Evolutionary conservation across 2,888 invertebrate species (phyloP), one percentile per base, ranked within the genome.

Genomic region (Caenorhabditis imperialis): DNA sequence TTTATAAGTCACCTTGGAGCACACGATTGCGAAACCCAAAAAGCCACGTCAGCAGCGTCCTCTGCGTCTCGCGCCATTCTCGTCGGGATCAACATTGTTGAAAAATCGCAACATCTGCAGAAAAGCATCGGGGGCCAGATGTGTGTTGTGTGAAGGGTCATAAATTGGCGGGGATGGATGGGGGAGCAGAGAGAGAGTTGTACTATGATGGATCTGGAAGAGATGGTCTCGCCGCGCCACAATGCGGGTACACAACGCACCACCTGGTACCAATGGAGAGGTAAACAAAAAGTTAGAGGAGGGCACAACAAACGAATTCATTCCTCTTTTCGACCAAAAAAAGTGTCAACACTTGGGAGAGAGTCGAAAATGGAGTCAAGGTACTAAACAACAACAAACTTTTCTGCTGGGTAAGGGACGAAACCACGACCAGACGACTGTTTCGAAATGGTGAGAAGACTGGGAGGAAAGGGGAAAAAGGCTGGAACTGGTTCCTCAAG

Each of bases 291-390:
- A 54, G 63, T 40, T 18, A 33, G 22, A 2, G 38, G 45, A 30
- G 12, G 14, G 22, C 23, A 51, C 33, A 62, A 62, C 61, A 61
- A 53, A 62, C 44, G 45, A 62, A 62, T 53, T 53, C 51, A 48
- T 44, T 27, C 44, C 42, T 14, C 42, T 16, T 14, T 20, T 44
- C 33, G 16, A 50, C 30, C 50, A 61, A 60, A 38, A 48, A 51
- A 51, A 45, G 51, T 60, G 60, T 48, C 60, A 50, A 51, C 61
- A 61, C 51, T 61, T 44, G 16, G 16, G 33, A n/a, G 23, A 40
- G 38, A 22, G 6, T 1, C 51, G 20, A 51, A 51, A 37, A 22
- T 35, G 20, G 22, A 38, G 25, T 1, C 20, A 10, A 2, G n/a
- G 30, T 7, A 48, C 48, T 20, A 27, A 8, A 50, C 50, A 35